These are phyloP conservation scores for Zophobas morio DNA, from an alignment of 1,140 invertebrate species.

Conservation along the genomic window DNA sequence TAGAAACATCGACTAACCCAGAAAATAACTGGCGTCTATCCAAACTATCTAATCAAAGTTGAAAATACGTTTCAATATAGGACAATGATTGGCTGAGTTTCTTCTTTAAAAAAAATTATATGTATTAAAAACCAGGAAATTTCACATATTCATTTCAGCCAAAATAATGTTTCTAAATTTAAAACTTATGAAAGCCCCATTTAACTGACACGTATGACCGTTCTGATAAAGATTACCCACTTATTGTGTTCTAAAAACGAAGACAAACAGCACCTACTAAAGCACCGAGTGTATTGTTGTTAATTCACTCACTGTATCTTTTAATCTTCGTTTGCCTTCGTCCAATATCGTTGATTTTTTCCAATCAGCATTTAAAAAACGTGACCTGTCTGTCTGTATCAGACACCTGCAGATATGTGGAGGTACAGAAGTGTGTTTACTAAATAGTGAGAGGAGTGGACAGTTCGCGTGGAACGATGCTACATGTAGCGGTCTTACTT, in stretches of 20 bases:
- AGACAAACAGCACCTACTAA: background rate
- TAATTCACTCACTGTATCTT: background rate
- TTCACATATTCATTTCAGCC: no score
- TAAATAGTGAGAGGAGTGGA: background rate
- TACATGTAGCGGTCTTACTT: background rate
- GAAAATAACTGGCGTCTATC: no score
- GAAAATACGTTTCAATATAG: no score
- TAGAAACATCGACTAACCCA: no score
- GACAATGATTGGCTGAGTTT: no score
- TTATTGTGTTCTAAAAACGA: background rate
- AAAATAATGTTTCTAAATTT: no score
- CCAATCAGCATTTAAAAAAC: constrained; percentile 26
- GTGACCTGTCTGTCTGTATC: background rate
- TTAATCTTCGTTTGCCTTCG: constrained; percentile 8
- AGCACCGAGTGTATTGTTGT: background rate
- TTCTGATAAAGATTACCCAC: background rate
- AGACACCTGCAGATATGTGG: constrained; percentile 33
- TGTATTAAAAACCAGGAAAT: no score
- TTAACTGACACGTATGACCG: no score
- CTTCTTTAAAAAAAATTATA: no score
- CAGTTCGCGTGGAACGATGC: constrained; percentile 13
- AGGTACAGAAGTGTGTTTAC: constrained; percentile 24
- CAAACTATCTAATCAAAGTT: no score
- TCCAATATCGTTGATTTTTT: constrained; percentile 10
- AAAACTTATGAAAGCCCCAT: no score